These are phyloP conservation scores for Caenorhabditis panamensis DNA, from an alignment of 2,888 invertebrate species.

Conservation along the genomic window DNA sequence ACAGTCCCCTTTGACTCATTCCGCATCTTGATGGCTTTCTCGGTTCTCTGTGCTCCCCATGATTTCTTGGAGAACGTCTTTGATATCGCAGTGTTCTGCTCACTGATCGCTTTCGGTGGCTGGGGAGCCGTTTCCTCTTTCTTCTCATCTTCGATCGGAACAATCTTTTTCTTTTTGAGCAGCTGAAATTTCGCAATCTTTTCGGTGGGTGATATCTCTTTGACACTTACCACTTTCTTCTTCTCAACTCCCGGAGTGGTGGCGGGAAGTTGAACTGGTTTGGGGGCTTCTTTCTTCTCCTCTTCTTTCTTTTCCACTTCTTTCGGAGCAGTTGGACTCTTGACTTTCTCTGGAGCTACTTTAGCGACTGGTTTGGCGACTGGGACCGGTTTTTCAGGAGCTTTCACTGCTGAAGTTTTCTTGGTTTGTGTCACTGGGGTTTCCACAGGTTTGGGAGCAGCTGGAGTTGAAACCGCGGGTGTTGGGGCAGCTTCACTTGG, in stretches of 20 bases:
- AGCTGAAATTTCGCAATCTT: constrained; percentile 23
- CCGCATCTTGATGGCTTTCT: constrained; percentile 27
- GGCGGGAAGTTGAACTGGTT: too few species aligned
- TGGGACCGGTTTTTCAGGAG: background rate
- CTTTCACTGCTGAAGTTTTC: too few species aligned
- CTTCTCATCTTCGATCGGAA: constrained; percentile 37
- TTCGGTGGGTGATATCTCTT: background rate
- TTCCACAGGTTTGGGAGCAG: background rate
- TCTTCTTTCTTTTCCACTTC: background rate
- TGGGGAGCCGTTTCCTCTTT: constrained; percentile 12
- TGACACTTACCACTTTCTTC: constrained; percentile 37
- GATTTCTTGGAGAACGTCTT: constrained; percentile 38
- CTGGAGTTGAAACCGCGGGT: too few species aligned
- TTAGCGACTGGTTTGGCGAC: constrained; percentile 1
- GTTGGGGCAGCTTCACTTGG: too few species aligned
- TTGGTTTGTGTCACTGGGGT: too few species aligned
- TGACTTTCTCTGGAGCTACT: constrained; percentile 13
- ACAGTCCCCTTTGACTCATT: constrained; percentile 24
- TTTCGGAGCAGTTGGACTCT: constrained; percentile 13
- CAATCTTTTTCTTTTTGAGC: constrained; percentile 43
- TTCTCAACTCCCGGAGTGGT: constrained; percentile 43
- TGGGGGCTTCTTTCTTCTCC: constrained; percentile 14
- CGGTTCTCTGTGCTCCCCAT: constrained; percentile 39
- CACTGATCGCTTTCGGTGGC: constrained; percentile 33
- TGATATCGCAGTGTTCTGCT: constrained; percentile 34